Base-by-base conservation (phyloP, 2,797 vertebrate genomes). In the Sebastes itinus region DNA sequence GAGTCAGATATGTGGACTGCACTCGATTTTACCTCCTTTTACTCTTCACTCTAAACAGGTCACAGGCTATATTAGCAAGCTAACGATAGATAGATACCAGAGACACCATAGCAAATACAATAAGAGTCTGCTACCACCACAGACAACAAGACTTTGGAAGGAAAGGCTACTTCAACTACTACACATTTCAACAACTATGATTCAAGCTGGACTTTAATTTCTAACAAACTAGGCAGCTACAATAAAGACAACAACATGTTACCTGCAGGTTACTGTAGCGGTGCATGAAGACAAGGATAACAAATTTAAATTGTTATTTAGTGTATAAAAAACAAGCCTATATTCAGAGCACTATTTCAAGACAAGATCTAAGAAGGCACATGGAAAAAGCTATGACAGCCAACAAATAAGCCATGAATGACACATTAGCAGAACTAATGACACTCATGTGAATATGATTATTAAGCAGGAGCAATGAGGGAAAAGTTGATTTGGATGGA, bases 231-330 rank as follows among this genome's bases (percentile, higher is more conserved):
- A 3, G 2, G 20, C n/a, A 12, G 68, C 74, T 58, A 60, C 12
- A 22, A 9, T 2, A 42, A 8, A 54, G 3, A 71, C 35, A 59
- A 71, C 35, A 59, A 28, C 59, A 13, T 4, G 71, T 91, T 93
- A 94, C 93, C 92, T 94, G 83, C 62, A 77, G 70, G 62, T 63
- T 63, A 69, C 92, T 91, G 87, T 64, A 35, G 79, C 67, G 28
- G 33, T 18, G 86, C 85, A 66, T 77, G 81, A 64, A 74, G 62
- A 64, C 33, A 62, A 64, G 52, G 27, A 72, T 7, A 20, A 20
- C 52, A 60, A 27, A 62, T 33, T n/a, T 4, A 55, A 72, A 33
- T 13, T 22, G 63, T 83, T 59, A 75, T 9, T 75, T 30, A 60
- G 6, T 27, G 9, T 38, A 12, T 23, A 61, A 81, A 49, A 49